Base-by-base conservation (phyloP, 1,140 invertebrate genomes). In the Drosophila watanabei region DNA sequence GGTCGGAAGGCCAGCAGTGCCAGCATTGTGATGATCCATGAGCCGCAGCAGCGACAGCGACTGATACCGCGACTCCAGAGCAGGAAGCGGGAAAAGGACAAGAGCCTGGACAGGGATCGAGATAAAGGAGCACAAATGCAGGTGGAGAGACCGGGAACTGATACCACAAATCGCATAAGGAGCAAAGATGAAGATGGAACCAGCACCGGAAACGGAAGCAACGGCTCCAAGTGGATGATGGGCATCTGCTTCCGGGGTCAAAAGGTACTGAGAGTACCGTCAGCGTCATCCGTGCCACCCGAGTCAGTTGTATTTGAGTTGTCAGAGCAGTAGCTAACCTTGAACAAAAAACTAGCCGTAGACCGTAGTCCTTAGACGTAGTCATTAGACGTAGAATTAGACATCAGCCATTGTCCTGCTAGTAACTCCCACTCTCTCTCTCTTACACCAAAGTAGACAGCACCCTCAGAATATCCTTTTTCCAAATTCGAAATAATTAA, bases 231-330 rank as follows among this genome's bases (percentile, higher is more conserved):
- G 49, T 93, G 92, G 92, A 88, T 93, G 75, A 79, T 85, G 65
- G 65, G 58, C n/a, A 56, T 92, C 61, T 93, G 92, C 83, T 93
- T 92, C 63, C 89, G 89, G 78, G 87, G 92, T 81, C 87, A 93
- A 91, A 93, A 93, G 90, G 90, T 92, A 92, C 91, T 92, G 66
- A 92, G 89, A 82, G 92, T 92, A 91, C 92, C 89, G 80, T 82
- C 88, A 92, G 79, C 88, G 81, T 85, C 92, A 80, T 85, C 92
- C 80, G 89, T 92, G 81, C 92, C 91, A 81, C 92, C 92, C 81
- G 92, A 93, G 92, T 93, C 92, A 93, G 92, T 93, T 92, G 89
- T 93, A 91, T 93, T 93, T 93, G 92, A 93, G 84, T 92, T 93
- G 91, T 93, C 92, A 92, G 92, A 93, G 84, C 92, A 92, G 78